phyloP scores from a whole-genome alignment of 2,113 vertebrate genomes.

The Tapirus terrestris region DNA sequence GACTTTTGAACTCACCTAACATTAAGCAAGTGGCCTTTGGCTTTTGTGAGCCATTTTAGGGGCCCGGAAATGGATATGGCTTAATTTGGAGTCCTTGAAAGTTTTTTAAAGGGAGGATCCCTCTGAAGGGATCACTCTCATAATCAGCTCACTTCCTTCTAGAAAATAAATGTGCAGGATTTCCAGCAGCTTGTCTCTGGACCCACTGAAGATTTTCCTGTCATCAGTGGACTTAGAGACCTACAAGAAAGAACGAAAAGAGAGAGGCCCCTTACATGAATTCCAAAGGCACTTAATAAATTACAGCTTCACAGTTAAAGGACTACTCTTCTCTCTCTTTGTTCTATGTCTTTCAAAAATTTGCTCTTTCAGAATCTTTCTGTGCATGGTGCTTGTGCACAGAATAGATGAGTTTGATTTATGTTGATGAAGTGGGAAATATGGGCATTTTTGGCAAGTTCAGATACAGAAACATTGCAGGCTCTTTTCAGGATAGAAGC shows the following conservation, averaged over 20 bases:
- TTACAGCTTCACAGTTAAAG: slow-evolving; percentile 34
- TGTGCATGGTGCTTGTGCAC: not conserved
- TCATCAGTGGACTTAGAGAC: slow-evolving; percentile 1
- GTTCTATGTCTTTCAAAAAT: slow-evolving; percentile 14
- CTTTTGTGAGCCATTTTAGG: not conserved
- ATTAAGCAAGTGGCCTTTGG: not conserved
- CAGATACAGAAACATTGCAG: not conserved
- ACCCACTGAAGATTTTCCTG: slow-evolving; percentile 39
- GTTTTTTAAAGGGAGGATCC: not conserved
- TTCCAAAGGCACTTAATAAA: slow-evolving; percentile 47
- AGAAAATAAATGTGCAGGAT: not conserved
- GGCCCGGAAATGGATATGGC: not conserved
- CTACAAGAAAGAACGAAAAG: slow-evolving; percentile 34
- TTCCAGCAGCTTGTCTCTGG: slow-evolving; percentile 9
- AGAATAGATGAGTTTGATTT: slow-evolving; percentile 45
- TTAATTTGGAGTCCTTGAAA: slow-evolving; percentile 29
- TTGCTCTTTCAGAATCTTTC: slow-evolving; percentile 41
- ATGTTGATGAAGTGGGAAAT: not conserved
- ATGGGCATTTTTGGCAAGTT: not conserved
- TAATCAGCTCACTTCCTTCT: slow-evolving; percentile 42
- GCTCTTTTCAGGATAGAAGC: not conserved
- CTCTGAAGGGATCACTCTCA: not conserved
- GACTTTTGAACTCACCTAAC: not conserved
- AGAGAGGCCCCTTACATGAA: not conserved
- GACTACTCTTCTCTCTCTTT: not conserved